Evolutionary conservation across 2,797 vertebrate species (phyloP).

Genomic region (Trachops cirrhosus): DNA sequence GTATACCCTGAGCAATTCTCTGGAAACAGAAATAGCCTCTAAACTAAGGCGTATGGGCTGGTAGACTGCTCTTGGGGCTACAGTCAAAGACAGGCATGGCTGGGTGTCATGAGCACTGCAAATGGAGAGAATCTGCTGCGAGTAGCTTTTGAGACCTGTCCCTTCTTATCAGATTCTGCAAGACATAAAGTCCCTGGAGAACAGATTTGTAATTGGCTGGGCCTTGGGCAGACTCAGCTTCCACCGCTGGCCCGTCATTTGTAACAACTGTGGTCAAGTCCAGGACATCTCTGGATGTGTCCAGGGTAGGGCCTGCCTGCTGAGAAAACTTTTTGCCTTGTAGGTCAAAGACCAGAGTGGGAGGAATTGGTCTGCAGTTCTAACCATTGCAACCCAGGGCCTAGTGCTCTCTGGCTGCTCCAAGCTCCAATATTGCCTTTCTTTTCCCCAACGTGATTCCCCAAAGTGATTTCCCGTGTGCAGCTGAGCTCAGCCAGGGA

Average conservation of each 20-base stretch:
- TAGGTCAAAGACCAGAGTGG: background rate
- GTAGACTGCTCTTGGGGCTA: background rate
- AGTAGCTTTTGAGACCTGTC: background rate
- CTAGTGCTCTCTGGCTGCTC: background rate
- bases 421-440: constrained; percentile 12
- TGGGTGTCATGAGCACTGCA: background rate
- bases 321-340: constrained; percentile 34
- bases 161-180: background rate
- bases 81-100: background rate
- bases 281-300: background rate
- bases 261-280: background rate
- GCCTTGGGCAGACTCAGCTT: background rate
- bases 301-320: background rate
- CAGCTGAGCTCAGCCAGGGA: background rate
- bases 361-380: constrained; percentile 5
- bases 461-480: constrained; percentile 23
- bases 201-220: background rate
- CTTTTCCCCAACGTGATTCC: background rate
- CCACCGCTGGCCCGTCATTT: background rate
- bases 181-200: background rate
- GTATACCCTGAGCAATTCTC: background rate
- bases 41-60: background rate
- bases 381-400: background rate
- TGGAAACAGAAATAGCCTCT: constrained; percentile 1
- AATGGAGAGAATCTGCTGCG: background rate